A percentile compares a stretch with the other conserved stretches of the same genome.
These are phyloP conservation scores for Nephila pilipes DNA, from an alignment of 1,140 invertebrate genomes.

Conservation along the genomic window DNA sequence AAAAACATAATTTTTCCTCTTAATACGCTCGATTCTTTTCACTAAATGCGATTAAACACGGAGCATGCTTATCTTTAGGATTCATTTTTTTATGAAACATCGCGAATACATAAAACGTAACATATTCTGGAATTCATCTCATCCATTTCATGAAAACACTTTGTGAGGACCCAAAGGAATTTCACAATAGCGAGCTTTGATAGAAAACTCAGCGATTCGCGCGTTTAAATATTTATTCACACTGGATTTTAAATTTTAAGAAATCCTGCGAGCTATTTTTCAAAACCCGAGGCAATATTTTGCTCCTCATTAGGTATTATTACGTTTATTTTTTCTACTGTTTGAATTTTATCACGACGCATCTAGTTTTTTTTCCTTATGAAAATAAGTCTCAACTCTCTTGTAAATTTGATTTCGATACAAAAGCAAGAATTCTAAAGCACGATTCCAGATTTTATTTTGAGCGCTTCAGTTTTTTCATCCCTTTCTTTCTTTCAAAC, in stretches of 20 bases:
- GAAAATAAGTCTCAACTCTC: slow-evolving; percentile 1
- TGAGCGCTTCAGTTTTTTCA: neutral
- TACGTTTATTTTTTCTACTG: neutral
- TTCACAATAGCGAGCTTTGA: neutral
- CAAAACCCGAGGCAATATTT: slow-evolving; percentile 7
- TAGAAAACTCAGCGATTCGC: neutral
- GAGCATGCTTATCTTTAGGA: neutral
- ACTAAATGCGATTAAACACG: neutral
- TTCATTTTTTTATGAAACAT: neutral
- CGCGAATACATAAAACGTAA: neutral
- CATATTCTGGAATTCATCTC: neutral
- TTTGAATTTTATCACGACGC: neutral
- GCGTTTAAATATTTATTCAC: slow-evolving; percentile 40
- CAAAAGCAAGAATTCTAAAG: slow-evolving; percentile 15
- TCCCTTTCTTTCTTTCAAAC: neutral
- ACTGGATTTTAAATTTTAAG: neutral
- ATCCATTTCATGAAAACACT: neutral
- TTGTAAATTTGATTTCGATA: slow-evolving; percentile 47
- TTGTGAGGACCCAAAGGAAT: slow-evolving; percentile 1
- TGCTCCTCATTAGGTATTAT: slow-evolving; percentile 37
- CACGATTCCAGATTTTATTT: slow-evolving; percentile 16
- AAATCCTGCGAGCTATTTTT: neutral
- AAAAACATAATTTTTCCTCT: too few species aligned
- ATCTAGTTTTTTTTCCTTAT: neutral
- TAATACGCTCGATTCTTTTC: neutral